These are phyloP conservation scores for Cercopithecus mona DNA, from an alignment of 2,113 vertebrate genomes.

Conservation along the genomic window DNA sequence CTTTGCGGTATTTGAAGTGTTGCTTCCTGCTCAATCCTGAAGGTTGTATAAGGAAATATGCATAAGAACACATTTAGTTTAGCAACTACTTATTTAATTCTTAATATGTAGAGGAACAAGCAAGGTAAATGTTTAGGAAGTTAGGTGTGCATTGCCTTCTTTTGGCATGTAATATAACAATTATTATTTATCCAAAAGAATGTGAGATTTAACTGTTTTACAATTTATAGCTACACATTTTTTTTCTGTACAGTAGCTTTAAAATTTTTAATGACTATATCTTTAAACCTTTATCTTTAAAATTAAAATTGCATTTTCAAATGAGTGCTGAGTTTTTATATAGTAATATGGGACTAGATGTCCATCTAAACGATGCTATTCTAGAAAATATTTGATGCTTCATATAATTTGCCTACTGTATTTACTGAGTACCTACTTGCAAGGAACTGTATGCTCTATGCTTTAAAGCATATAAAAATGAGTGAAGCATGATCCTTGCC, in stretches of 20 bases:
- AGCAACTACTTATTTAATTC: background rate
- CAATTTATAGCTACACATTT: background rate
- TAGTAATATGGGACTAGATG: background rate
- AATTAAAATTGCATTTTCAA: background rate
- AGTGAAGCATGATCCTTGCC: background rate
- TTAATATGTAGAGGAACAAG: background rate
- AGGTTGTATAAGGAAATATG: background rate
- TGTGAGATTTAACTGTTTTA: background rate
- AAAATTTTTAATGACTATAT: background rate
- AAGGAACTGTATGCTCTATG: background rate
- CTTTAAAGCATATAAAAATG: background rate
- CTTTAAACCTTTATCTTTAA: background rate
- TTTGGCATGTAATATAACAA: background rate
- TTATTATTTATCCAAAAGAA: background rate
- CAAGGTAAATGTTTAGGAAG: background rate
- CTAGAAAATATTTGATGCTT: conserved; percentile 38
- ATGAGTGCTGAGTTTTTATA: background rate
- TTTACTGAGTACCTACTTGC: background rate
- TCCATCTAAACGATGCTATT: background rate
- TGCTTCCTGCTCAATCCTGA: background rate
- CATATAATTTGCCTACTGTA: background rate
- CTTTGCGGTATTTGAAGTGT: background rate
- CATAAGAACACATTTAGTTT: background rate
- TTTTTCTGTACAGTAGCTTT: background rate
- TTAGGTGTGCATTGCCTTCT: background rate